Evolutionary conservation across 2,888 invertebrate species (phyloP).

Genomic region (Caenorhabditis imperialis): DNA sequence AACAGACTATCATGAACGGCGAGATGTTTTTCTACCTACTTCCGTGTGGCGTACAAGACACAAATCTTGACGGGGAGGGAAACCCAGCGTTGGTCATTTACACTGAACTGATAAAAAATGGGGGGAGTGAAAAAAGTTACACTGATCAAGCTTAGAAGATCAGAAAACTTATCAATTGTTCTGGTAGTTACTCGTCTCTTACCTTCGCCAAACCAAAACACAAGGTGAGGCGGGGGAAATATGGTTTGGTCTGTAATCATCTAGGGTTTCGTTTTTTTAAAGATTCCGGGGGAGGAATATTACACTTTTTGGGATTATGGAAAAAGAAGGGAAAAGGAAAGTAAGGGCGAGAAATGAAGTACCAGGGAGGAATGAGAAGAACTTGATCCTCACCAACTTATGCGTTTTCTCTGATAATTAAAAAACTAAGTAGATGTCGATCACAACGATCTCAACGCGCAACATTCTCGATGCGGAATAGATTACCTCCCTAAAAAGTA

Average conservation of each 20-base stretch:
- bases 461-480: too few relatives aligned
- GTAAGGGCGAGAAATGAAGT: constrained; percentile 1
- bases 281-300: constrained; percentile 15
- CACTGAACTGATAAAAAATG: constrained; percentile 23
- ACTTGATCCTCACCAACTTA: constrained; percentile 48
- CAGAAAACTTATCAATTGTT: constrained; percentile 42
- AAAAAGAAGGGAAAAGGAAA: constrained; percentile 6
- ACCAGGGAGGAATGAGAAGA: constrained; percentile 14
- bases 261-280: too few relatives aligned
- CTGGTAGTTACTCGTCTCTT: constrained; percentile 1
- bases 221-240: constrained; percentile 10
- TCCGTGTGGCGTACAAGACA: constrained; percentile 41
- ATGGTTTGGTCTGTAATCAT: constrained; percentile 10
- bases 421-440: constrained; percentile 35
- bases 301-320: constrained; percentile 8
- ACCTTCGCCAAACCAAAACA: constrained; percentile 23
- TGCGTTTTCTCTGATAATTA: constrained; percentile 35
- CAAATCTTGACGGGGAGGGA: constrained; percentile 10
- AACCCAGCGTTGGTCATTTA: constrained; percentile 34
- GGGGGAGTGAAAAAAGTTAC: constrained; percentile 15
- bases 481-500: constrained; percentile 16
- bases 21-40: constrained; percentile 21
- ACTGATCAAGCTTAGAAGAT: constrained; percentile 23
- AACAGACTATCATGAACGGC: constrained; percentile 34
- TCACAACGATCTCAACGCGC: too few relatives aligned